phyloP scores from a whole-genome alignment of 2,888 invertebrate species.

The Thecocarcelia acutangulata region DNA sequence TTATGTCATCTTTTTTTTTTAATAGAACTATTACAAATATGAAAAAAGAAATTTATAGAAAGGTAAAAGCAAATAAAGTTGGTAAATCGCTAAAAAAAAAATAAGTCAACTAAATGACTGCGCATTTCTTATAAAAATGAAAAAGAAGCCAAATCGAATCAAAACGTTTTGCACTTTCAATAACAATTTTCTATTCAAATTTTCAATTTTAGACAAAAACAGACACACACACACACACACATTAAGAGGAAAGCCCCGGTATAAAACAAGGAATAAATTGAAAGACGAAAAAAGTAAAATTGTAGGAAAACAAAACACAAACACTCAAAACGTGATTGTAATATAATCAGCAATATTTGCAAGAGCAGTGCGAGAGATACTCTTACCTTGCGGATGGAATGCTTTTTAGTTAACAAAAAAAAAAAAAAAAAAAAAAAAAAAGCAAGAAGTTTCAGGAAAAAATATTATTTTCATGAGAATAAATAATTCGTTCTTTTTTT shows the following conservation, averaged over 20 bases:
- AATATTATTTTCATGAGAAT: slow-evolving; percentile 30
- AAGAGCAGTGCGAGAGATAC: slow-evolving; percentile 41
- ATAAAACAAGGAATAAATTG: slow-evolving; percentile 32
- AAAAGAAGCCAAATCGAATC: slow-evolving; percentile 25
- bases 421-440: too few species aligned
- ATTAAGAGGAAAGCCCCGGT: background rate
- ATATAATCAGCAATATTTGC: slow-evolving; percentile 64
- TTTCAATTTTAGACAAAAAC: slow-evolving; percentile 57
- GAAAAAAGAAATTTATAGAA: background rate
- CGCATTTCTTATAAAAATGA: slow-evolving; percentile 39
- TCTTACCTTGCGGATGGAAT: slow-evolving; percentile 40
- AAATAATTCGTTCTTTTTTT: background rate
- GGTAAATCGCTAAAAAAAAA: slow-evolving; percentile 38
- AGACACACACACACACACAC: background rate
- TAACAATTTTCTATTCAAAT: slow-evolving; percentile 67
- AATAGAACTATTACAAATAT: slow-evolving; percentile 13
- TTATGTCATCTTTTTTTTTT: background rate
- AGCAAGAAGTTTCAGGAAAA: background rate
- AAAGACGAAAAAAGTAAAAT: slow-evolving; percentile 1
- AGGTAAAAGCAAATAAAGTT: slow-evolving; percentile 51
- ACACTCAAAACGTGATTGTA: slow-evolving; percentile 67
- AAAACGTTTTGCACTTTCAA: slow-evolving; percentile 64
- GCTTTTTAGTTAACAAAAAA: slow-evolving; percentile 12
- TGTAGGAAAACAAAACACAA: slow-evolving; percentile 47
- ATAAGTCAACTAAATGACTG: slow-evolving; percentile 54